Base-by-base conservation (phyloP, 1,140 invertebrate species). In the Bombus ignitus region DNA sequence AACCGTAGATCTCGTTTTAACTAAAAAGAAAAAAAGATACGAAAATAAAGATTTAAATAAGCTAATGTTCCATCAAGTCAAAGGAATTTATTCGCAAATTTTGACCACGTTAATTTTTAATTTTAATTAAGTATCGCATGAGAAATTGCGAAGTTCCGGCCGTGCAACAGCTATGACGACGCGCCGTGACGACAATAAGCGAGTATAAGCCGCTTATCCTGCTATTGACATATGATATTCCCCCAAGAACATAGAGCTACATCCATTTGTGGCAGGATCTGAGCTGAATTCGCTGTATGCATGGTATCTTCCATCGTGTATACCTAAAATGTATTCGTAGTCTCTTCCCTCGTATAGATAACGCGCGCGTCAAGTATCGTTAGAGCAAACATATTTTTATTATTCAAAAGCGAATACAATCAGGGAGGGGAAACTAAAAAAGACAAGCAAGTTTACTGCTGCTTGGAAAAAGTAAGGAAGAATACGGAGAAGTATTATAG, bases 141-240 rank as follows among this genome's bases (percentile, higher is more conserved):
- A 72, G 81, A 78, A 83, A 83, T 73, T 37, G 39, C 39, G 12
- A 44, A 44, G 66, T 78, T 86, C 74, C 81, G 66, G 73, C 35
- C 73, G 42, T 35, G 73, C 15, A 71, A 76, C 62, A 59, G 25
- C 84, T 37, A 66, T n/a, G 57, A 81, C 76, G 86, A 53, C n/a
- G 68, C 84, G 28, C 18, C 18, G 83, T 76, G 84, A 81, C 74
- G 57, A 85, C 88, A 81, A 87, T 80, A 85, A 81, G 76, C 35
- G 37, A 18, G 15, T 44, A 53, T 84, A 89, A 89, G 88, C 88
- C 76, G 88, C 88, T 89, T 89, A 89, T 84, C 47, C 73, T n/a
- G 82, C 86, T 87, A 89, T 89, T 89, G 88, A 88, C 88, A 89
- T 85, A 85, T 81, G 83, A 88, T 89, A 88, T 89, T 85, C 88